Percentiles rank a stretch among this genome's conserved stretches.
These are phyloP conservation scores for Alouatta palliata DNA, from an alignment of 2,113 vertebrate genomes.

Conservation along the genomic window DNA sequence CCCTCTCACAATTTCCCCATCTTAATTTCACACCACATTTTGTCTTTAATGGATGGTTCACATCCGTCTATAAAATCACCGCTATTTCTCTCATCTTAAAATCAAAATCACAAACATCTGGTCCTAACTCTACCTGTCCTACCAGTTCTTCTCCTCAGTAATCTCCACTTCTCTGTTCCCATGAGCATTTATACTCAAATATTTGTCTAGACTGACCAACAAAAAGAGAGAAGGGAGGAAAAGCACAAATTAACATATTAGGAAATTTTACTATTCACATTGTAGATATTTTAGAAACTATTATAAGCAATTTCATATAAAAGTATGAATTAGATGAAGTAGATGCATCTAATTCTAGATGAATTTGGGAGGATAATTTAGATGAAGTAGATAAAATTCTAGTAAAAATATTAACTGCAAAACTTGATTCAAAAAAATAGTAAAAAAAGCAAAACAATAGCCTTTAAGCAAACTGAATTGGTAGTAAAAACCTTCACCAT, in stretches of 20 bases:
- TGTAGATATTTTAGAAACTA: not conserved
- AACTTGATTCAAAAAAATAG: not conserved
- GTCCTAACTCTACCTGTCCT: not conserved
- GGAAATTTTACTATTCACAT: not conserved
- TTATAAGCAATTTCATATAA: not conserved
- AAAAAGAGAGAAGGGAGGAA: not conserved
- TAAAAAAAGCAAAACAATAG: not conserved
- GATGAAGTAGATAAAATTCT: not conserved
- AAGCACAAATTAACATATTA: not conserved
- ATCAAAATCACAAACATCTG: not conserved
- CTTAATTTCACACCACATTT: not conserved
- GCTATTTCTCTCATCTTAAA: not conserved
- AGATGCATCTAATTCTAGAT: not conserved
- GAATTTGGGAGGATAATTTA: not conserved
- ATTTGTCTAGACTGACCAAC: not conserved
- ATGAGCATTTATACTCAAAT: not conserved
- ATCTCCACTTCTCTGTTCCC: not conserved
- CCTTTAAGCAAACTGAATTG: not conserved
- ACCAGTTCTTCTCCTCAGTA: not conserved
- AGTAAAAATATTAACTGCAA: not conserved
- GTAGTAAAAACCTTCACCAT: not conserved
- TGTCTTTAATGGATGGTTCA: not conserved
- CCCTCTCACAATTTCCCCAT: not conserved
- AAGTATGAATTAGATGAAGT: not conserved
- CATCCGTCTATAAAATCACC: not conserved